phyloP scores from a whole-genome alignment of 2,888 invertebrate genomes.

The Seira ritae region DNA sequence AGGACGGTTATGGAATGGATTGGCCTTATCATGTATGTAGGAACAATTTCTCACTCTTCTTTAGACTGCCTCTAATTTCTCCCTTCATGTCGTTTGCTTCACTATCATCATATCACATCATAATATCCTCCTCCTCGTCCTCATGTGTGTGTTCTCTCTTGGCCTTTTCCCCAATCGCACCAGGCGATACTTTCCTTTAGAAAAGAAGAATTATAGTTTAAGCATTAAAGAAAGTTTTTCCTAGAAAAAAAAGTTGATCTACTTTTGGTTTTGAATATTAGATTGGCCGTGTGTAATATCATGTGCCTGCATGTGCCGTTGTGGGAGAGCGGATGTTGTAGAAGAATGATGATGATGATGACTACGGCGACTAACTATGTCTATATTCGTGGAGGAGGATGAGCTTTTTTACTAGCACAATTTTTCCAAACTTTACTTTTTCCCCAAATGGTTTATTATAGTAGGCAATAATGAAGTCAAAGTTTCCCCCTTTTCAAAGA shows the following conservation, averaged over 20 bases:
- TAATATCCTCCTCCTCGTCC: too few species aligned
- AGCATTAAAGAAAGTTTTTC: conserved; percentile 28
- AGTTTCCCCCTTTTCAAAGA: conserved; percentile 2
- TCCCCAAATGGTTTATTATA: conserved; percentile 30
- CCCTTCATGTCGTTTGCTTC: neutral
- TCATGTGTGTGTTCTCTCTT: neutral
- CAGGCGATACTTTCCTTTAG: conserved; percentile 5
- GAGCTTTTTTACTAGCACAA: neutral
- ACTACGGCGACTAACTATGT: neutral
- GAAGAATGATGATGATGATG: conserved; percentile 23
- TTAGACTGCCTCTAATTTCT: conserved; percentile 8
- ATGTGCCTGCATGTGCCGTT: too few species aligned
- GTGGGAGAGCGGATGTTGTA: too few species aligned
- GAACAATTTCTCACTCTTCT: conserved; percentile 35
- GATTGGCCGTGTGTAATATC: conserved; percentile 22
- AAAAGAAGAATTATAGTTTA: neutral
- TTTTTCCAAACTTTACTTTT: neutral
- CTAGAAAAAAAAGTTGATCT: neutral
- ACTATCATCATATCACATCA: too few species aligned
- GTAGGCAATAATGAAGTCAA: conserved; percentile 29
- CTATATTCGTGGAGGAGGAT: neutral
- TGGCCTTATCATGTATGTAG: neutral
- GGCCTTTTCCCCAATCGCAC: neutral
- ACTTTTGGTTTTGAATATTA: conserved; percentile 38
- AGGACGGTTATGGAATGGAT: too few species aligned